Evolutionary conservation across 2,888 invertebrate genomes (phyloP).

Genomic region (Chorisops tibialis): DNA sequence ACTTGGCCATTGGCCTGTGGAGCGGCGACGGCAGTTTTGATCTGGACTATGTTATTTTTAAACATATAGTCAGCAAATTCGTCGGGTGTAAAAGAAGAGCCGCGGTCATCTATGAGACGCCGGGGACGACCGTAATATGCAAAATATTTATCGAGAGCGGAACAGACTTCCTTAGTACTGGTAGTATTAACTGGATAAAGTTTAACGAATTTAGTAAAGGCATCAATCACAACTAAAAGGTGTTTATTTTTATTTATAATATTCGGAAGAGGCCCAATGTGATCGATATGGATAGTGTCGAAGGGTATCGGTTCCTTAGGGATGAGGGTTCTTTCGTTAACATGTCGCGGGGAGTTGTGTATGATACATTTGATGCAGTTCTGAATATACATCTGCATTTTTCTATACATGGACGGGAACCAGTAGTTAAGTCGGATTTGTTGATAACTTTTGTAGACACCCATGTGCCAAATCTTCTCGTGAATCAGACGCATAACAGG

Average conservation of each 20-base stretch:
- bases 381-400: not conserved
- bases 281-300: not conserved
- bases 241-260: not conserved
- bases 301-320: not conserved
- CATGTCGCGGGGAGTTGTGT: not conserved
- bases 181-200: not conserved
- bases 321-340: not conserved
- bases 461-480: not conserved
- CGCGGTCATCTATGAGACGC: too few relatives aligned
- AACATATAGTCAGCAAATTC: constrained; percentile 23
- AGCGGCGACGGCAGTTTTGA: constrained; percentile 17
- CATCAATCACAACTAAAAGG: not conserved
- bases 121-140: constrained; percentile 3
- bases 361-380: not conserved
- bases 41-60: constrained; percentile 16
- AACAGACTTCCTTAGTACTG: not conserved
- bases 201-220: not conserved
- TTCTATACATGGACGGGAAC: not conserved
- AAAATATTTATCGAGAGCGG: not conserved
- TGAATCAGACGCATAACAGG: not conserved
- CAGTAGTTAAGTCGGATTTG: not conserved
- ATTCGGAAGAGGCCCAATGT: not conserved
- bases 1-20: constrained; percentile 27
- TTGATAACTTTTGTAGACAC: not conserved
- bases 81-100: too few relatives aligned